These are phyloP conservation scores for Danio jaintianensis DNA, from an alignment of 2,797 vertebrate species.

Conservation along the genomic window DNA sequence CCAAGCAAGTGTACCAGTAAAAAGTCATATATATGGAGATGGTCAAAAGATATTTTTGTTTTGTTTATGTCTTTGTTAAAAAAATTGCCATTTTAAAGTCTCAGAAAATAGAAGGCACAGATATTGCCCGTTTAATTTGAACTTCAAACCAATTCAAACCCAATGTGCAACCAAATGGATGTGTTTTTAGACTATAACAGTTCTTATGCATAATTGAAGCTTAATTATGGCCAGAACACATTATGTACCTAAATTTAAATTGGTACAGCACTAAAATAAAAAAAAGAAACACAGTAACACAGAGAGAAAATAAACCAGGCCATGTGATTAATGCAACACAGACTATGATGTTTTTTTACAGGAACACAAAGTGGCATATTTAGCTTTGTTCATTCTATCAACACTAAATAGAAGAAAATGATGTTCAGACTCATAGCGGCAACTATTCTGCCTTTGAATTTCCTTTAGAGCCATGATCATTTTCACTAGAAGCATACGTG, in stretches of 20 bases:
- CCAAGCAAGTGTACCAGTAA: too few species aligned
- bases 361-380: conserved; percentile 2
- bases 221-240: conserved; percentile 1
- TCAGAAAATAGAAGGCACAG: not conserved
- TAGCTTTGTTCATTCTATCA: not conserved
- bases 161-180: not conserved
- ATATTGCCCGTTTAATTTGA: not conserved
- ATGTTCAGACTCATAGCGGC: not conserved
- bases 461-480: not conserved
- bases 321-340: not conserved
- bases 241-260: conserved; percentile 7
- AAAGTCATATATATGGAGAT: too few species aligned
- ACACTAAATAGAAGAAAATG: not conserved
- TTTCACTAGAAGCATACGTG: not conserved
- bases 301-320: conserved; percentile 18
- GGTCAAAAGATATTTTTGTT: too few species aligned
- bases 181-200: not conserved
- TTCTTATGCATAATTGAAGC: not conserved
- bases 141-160: conserved; percentile 3
- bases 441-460: not conserved
- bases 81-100: not conserved
- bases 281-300: not conserved
- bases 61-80: not conserved
- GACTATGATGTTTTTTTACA: not conserved
- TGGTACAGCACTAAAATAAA: not conserved